phyloP scores from a whole-genome alignment of 2,797 vertebrate species.

The Pterois miles region DNA sequence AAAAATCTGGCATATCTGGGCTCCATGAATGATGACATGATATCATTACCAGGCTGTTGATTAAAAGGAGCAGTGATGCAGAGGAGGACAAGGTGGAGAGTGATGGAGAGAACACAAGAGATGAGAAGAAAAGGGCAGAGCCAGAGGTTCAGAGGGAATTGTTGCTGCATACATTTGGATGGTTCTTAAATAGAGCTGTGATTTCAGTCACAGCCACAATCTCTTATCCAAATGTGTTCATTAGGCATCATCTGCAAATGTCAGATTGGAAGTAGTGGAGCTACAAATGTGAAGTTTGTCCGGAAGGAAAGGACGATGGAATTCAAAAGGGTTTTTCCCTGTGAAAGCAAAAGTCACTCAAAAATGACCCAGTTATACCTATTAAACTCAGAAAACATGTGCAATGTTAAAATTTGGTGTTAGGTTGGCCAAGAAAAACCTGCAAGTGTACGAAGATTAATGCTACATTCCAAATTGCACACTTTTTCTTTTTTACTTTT shows the following conservation, averaged over 20 bases:
- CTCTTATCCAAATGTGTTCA: neutral
- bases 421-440: neutral
- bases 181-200: neutral
- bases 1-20: neutral
- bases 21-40: constrained; percentile 1
- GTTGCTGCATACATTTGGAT: neutral
- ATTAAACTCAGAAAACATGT: neutral
- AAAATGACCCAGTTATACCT: neutral
- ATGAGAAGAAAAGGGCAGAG: neutral
- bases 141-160: neutral
- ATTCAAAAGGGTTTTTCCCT: neutral
- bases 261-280: neutral
- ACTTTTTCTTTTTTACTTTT: no score
- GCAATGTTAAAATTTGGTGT: neutral
- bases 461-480: no score
- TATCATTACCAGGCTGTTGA: constrained; percentile 21
- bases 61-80: constrained; percentile 4
- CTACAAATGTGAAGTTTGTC: neutral
- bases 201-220: neutral
- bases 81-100: neutral
- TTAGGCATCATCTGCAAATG: neutral
- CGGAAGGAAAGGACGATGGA: neutral
- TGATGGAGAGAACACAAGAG: neutral
- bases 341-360: neutral
- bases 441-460: neutral